Percentiles rank a stretch among this genome's conserved stretches.
Conservation (phyloP, 2,888 invertebrate species). For the Coelogynopora nodosa region DNA sequence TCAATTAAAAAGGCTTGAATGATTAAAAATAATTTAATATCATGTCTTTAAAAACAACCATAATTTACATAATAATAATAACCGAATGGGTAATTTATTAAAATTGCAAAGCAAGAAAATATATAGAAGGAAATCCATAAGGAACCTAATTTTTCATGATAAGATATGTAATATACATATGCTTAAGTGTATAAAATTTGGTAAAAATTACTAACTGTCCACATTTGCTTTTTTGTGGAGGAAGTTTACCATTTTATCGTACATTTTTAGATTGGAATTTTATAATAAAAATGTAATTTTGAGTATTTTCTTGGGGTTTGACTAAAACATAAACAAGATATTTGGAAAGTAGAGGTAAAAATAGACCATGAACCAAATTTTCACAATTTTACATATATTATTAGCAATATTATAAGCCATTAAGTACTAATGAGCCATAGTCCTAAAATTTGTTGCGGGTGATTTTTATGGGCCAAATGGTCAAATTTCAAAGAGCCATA, state of each 20-base stretch:
- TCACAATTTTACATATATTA: neutral
- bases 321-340: neutral
- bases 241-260: neutral
- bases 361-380: neutral
- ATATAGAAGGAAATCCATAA: neutral
- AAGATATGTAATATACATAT: neutral
- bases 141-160: neutral
- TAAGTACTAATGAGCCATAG: neutral
- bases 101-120: neutral
- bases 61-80: neutral
- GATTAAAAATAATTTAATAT: too few species aligned
- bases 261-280: neutral
- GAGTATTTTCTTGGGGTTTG: neutral
- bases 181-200: neutral
- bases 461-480: neutral
- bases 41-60: too few species aligned
- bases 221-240: neutral
- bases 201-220: neutral
- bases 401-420: too few species aligned
- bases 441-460: neutral
- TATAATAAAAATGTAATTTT: neutral
- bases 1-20: too few species aligned
- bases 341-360: neutral
- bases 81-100: neutral
- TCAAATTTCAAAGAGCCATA: neutral